phyloP scores from a whole-genome alignment of 2,797 vertebrate species.

The Leptatherina wallacei region DNA sequence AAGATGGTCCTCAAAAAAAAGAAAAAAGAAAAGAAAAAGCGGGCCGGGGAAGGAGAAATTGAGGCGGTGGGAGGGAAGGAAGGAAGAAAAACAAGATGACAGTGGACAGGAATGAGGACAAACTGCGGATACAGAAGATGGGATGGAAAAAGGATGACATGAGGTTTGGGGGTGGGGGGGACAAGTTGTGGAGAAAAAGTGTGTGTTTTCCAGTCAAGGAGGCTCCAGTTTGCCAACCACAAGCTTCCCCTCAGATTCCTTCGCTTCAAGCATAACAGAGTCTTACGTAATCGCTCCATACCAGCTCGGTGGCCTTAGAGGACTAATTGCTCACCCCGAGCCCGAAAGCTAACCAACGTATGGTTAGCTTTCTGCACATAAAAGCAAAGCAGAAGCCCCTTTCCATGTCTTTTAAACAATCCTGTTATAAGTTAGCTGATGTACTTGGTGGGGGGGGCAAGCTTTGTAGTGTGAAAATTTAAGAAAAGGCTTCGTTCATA shows the following conservation, averaged over 20 bases:
- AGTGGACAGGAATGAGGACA: constrained; percentile 23
- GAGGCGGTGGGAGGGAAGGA: neutral
- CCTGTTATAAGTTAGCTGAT: neutral
- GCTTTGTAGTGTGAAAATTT: neutral
- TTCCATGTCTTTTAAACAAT: neutral
- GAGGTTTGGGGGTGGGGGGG: constrained; percentile 37
- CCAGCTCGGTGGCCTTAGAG: constrained; percentile 18
- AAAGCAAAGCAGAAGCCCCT: neutral
- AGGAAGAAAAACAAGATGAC: constrained; percentile 28
- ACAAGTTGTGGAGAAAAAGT: constrained; percentile 49
- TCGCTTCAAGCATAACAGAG: constrained; percentile 44
- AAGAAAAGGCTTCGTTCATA: neutral
- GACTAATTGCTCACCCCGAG: constrained; percentile 36
- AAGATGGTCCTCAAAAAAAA: constrained; percentile 1
- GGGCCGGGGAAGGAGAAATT: constrained; percentile 1
- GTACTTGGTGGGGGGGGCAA: neutral
- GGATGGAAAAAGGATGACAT: constrained; percentile 44
- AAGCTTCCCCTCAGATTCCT: constrained; percentile 66
- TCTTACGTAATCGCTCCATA: constrained; percentile 58
- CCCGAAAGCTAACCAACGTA: constrained; percentile 15
- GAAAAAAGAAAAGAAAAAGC: no score
- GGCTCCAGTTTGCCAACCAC: constrained; percentile 68
- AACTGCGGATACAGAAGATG: constrained; percentile 12
- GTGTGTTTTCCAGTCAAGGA: constrained; percentile 65
- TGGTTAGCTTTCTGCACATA: constrained; percentile 7